phyloP scores from a whole-genome alignment of 2,797 vertebrate species.

The Artibeus lituratus region DNA sequence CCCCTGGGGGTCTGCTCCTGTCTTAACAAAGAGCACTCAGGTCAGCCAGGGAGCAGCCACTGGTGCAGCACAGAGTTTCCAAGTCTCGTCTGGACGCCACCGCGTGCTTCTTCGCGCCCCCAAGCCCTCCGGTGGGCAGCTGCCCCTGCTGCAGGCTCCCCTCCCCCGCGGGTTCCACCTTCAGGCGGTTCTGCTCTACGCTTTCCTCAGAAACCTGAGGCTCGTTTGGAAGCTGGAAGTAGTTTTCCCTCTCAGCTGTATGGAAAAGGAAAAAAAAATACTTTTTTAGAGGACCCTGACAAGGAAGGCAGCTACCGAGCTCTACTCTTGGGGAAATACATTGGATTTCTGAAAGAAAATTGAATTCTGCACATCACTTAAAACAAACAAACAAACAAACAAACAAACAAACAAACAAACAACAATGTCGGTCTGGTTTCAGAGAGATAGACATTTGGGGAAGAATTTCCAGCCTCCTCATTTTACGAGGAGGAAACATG shows the following conservation, averaged over 20 bases:
- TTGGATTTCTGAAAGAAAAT: not conserved
- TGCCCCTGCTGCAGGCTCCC: not conserved
- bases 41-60: constrained; percentile 77
- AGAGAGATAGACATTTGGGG: not conserved
- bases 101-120: not conserved
- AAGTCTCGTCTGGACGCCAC: constrained; percentile 10
- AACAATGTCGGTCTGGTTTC: not conserved
- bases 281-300: not conserved
- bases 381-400: not conserved
- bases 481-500: not conserved
- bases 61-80: constrained; percentile 74
- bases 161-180: not conserved
- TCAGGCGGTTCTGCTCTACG: not conserved
- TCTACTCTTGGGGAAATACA: not conserved
- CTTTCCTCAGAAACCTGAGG: not conserved
- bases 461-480: not conserved
- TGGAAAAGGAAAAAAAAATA: not conserved
- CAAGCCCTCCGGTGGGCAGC: not conserved
- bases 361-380: not conserved
- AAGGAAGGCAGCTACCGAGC: not conserved
- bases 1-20: accelerated
- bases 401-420: not conserved
- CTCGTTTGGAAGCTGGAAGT: not conserved
- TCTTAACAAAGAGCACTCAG: constrained; percentile 79
- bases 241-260: not conserved